These are phyloP conservation scores for Plecotus auritus DNA, from an alignment of 2,113 vertebrate species.

Conservation along the genomic window DNA sequence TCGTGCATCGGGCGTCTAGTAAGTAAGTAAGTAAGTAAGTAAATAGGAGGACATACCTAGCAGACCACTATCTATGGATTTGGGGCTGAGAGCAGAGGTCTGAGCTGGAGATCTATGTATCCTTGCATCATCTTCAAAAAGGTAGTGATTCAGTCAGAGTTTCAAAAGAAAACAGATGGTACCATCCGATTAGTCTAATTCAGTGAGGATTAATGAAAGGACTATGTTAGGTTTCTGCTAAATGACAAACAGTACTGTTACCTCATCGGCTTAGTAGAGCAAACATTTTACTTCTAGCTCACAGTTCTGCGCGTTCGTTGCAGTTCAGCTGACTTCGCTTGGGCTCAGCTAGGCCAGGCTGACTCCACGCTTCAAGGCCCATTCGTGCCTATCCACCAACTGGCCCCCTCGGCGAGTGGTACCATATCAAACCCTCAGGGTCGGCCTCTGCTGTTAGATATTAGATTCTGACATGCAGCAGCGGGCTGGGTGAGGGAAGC, in stretches of 20 bases:
- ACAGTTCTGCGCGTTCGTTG: neutral
- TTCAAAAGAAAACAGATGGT: slow-evolving; percentile 28
- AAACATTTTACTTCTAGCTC: neutral
- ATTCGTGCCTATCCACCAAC: neutral
- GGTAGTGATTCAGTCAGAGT: neutral
- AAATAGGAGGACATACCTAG: neutral
- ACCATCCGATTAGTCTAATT: neutral
- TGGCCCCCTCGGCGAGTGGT: neutral
- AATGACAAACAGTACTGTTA: slow-evolving; percentile 10
- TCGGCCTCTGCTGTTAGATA: neutral
- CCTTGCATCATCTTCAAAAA: neutral
- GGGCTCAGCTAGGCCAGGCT: neutral
- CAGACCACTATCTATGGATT: neutral
- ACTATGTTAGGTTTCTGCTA: slow-evolving; percentile 20
- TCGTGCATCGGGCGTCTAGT: too few species aligned
- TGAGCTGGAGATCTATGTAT: neutral
- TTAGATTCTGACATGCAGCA: neutral
- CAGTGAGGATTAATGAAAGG: slow-evolving; percentile 9
- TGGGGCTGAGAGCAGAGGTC: neutral
- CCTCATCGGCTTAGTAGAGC: neutral
- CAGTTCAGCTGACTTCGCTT: neutral
- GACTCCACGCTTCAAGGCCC: neutral
- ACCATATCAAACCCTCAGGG: neutral
- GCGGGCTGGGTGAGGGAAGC: neutral
- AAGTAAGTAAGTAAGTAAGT: too few species aligned